Base-by-base conservation (phyloP, 2,888 invertebrate species). In the Brenthis ino region DNA sequence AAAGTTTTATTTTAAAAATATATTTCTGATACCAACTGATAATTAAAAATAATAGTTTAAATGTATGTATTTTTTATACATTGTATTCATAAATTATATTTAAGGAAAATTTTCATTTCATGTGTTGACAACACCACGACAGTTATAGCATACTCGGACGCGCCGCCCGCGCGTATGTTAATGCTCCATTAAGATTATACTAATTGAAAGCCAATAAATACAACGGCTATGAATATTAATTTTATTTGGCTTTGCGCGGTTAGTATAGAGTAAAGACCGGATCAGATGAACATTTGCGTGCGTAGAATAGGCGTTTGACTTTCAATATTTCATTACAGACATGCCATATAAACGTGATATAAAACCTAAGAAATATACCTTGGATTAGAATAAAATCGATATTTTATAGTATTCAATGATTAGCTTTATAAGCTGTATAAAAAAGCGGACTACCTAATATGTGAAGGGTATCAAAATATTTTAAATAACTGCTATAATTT, bases 191-290 rank as follows among this genome's bases (percentile, higher is more conserved):
- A 92, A 91, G 93, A 93, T 93, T 91, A 93, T 87, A 90, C 93
- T 93, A 93, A 93, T 93, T 93, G 93, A 93, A 93, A 91, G 92
- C 91, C 93, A 93, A 92, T 93, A 93, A 93, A 93, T 93, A 93
- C 90, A 91, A 90, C 90, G 83, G 88, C 92, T 91, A 93, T 93
- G 93, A 93, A 91, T 93, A 91, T 89, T 91, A 91, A 93, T 91
- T 90, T 91, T 90, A 91, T 93, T 91, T 91, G 87, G 82, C 82
- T 90, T 87, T 81, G 82, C 77, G 79, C 81, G 80, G 80, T 84
- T 83, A 82, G 72, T 74, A 74, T 67, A 71, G 71, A 71, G 66
- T 60, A 76, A 72, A 77, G 81, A 82, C 82, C 80, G 76, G 83
- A 72, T 69, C 68, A 63, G 66, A 57, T 64, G 51, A 70, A 68